Base-by-base conservation (phyloP, 2,888 invertebrate genomes). In the Ochropacha duplaris region DNA sequence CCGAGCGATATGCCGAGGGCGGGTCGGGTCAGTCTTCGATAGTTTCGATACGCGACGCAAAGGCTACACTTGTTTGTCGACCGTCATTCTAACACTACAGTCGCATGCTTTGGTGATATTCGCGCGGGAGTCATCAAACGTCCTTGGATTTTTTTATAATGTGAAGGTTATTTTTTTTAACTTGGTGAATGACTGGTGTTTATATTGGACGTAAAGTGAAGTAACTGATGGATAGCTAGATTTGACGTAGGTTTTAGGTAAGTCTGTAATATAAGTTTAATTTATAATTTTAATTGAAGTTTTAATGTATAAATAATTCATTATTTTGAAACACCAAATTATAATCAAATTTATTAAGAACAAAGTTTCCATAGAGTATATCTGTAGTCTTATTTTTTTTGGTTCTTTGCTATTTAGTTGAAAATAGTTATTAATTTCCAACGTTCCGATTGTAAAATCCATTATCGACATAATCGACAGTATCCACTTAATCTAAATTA, bases 1-100 rank as follows among this genome's bases (percentile, higher is more conserved):
- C 71, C 66, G 62, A 71, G 69, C 71, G 64, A 71, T 73, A 71
- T 68, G 68, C 65, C 50, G 67, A 72, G 73, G 72, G 67, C 71
- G 65, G 64, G 65, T 71, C 67, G 62, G 71, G 64, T 69, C 73
- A 69, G 56, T 60, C 66, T 62, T 65, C 67, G 66, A 58, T 64
- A 65, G 69, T 66, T 66, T 69, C 71, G 71, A 66, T 63, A 59
- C 61, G 65, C 66, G 62, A 9, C 9, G 16, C 44, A 19, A 2
- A 44, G 44, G 69, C 61, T 66, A 61, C 72, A 72, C 60, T 72
- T 71, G 74, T 69, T 50, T 61, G 56, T 61, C 68, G 66, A 65
- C 64, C 71, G 68, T 52, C 52, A 52, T 19, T 34, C 61, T 68
- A 66, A 58, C 57, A 64, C 64, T 55, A 65, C 54, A 34, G 49